These are phyloP conservation scores for Mesoligia furuncula DNA, from an alignment of 2,888 invertebrate species.

Conservation along the genomic window DNA sequence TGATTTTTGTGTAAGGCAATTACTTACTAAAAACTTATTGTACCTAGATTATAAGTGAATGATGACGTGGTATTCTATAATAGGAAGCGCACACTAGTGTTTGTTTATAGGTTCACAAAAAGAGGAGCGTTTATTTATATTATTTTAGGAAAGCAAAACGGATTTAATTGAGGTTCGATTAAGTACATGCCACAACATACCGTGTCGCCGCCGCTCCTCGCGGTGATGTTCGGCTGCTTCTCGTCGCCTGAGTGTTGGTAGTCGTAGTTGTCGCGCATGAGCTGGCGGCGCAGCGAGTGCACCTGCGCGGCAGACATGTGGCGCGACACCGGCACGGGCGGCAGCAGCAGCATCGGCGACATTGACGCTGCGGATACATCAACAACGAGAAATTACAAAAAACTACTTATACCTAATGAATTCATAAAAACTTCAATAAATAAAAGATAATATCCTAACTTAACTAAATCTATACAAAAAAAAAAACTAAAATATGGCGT, in stretches of 20 bases:
- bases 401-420: background rate
- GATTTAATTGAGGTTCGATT: background rate
- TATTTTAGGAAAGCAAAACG: background rate
- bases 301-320: constrained; percentile 42
- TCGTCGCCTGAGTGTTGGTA: constrained; percentile 62
- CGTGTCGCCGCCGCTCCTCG: no score
- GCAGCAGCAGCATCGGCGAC: background rate
- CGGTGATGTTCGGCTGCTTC: background rate
- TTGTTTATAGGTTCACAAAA: no score
- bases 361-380: background rate
- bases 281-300: constrained; percentile 68
- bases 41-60: no score
- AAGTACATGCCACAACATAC: background rate
- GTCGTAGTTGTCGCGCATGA: constrained; percentile 79
- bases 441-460: background rate
- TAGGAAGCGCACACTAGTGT: no score
- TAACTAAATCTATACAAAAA: background rate
- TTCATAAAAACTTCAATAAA: background rate
- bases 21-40: no score
- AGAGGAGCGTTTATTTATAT: background rate
- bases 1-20: background rate
- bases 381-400: background rate
- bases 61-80: no score
- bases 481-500: background rate
- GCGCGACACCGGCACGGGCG: background rate